These are phyloP conservation scores for Zalophus californianus DNA, from an alignment of 2,797 vertebrate genomes.

Conservation along the genomic window DNA sequence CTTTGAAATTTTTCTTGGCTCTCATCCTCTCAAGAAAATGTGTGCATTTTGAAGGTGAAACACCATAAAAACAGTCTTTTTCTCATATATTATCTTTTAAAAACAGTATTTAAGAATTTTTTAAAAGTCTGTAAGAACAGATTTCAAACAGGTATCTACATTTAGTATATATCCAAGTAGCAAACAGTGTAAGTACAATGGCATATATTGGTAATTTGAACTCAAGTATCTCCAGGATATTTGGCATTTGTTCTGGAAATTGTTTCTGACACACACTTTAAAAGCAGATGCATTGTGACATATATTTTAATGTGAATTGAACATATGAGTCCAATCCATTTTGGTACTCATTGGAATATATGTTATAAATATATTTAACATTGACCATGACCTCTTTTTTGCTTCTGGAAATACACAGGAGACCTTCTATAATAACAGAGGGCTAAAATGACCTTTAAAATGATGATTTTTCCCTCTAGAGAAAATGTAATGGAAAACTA, in stretches of 20 bases:
- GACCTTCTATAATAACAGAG: not conserved
- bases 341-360: constrained; percentile 20
- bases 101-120: constrained; percentile 41
- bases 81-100: constrained; percentile 55
- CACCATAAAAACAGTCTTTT: constrained; percentile 32
- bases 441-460: constrained; percentile 42
- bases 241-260: constrained; percentile 55
- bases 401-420: constrained; percentile 67
- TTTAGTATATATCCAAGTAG: constrained; percentile 34
- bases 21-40: not conserved
- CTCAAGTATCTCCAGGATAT: not conserved
- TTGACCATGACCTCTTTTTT: constrained; percentile 36
- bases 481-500: not conserved
- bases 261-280: constrained; percentile 53
- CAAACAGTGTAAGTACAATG: not conserved
- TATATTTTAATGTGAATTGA: constrained; percentile 49
- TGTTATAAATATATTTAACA: constrained; percentile 40
- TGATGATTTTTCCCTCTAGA: not conserved
- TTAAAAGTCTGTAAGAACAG: not conserved
- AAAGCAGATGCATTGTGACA: constrained; percentile 45
- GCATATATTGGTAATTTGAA: not conserved
- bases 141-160: not conserved
- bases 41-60: constrained; percentile 37
- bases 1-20: constrained; percentile 60
- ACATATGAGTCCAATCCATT: constrained; percentile 29